Evolutionary conservation across 1,140 invertebrate species (phyloP).

Genomic region (Chelonus insularis): DNA sequence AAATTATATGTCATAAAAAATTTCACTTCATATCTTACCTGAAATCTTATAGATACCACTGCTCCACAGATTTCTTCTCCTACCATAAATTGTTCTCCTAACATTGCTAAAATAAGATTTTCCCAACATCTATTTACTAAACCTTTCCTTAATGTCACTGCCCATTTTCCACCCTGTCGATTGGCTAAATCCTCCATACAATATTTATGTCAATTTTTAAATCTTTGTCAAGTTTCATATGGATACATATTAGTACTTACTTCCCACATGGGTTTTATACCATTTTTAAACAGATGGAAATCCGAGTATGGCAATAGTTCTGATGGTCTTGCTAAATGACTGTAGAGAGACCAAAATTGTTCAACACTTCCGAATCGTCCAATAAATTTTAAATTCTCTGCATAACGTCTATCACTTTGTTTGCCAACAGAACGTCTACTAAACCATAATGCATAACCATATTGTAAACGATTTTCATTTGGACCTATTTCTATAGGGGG

Average conservation of each 20-base stretch:
- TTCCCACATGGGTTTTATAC: constrained; percentile 99
- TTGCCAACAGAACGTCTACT: constrained; percentile 75
- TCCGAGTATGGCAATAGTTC: constrained; percentile 90
- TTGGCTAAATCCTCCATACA: constrained; percentile 82
- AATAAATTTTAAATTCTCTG: constrained; percentile 75
- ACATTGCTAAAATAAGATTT: constrained; percentile 96
- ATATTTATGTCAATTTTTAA: constrained; percentile 9
- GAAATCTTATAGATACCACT: constrained; percentile 91
- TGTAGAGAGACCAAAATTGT: constrained; percentile 96
- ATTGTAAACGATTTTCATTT: constrained; percentile 85
- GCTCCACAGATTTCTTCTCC: constrained; percentile 98
- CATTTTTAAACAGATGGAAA: constrained; percentile 97
- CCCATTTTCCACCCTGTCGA: constrained; percentile 96
- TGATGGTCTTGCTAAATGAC: constrained; percentile 84
- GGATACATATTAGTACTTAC: constrained; percentile 55
- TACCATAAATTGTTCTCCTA: constrained; percentile 98
- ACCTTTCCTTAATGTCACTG: constrained; percentile 90
- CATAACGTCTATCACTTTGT: constrained; percentile 68
- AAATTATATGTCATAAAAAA: not conserved
- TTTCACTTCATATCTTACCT: no score
- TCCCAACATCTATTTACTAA: constrained; percentile 97
- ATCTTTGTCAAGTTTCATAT: constrained; percentile 20
- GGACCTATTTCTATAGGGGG: constrained; percentile 69
- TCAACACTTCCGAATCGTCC: constrained; percentile 89
- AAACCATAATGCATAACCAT: constrained; percentile 89